phyloP scores from a whole-genome alignment of 1,140 invertebrate genomes.

The Drosophila arawakana region DNA sequence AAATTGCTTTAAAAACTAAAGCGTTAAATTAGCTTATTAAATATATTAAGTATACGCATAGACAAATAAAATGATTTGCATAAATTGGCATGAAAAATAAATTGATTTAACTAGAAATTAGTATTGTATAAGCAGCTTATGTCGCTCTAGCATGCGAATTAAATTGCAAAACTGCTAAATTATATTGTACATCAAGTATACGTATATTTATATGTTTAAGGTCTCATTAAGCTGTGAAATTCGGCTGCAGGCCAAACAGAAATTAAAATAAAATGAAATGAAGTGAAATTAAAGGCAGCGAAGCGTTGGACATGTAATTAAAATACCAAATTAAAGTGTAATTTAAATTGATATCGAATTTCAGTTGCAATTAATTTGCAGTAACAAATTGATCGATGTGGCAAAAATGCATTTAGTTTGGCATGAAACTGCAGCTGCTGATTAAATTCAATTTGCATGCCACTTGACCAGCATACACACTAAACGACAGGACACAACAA shows the following conservation, averaged over 20 bases:
- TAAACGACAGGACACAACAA: not conserved
- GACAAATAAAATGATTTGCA: no score
- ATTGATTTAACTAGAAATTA: no score
- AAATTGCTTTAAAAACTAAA: no score
- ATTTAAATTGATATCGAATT: slow-evolving; percentile 42
- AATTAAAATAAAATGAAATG: no score
- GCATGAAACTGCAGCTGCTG: not conserved
- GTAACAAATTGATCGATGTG: slow-evolving; percentile 23
- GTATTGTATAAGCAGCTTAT: no score
- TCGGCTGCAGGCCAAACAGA: not conserved
- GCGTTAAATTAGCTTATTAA: no score
- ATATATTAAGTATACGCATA: slow-evolving; percentile 4
- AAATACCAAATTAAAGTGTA: slow-evolving; percentile 35
- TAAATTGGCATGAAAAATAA: no score
- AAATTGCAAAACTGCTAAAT: slow-evolving; percentile 10
- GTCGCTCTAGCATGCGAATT: slow-evolving; percentile 5
- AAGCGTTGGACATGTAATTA: slow-evolving; percentile 25
- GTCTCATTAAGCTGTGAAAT: not conserved
- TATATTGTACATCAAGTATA: slow-evolving; percentile 3
- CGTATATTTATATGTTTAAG: slow-evolving; percentile 6
- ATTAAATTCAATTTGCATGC: slow-evolving; percentile 1
- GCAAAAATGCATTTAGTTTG: slow-evolving; percentile 12
- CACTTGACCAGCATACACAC: not conserved
- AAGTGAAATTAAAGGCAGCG: not conserved
- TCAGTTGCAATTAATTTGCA: slow-evolving; percentile 37